Base-by-base conservation (phyloP, 2,888 invertebrate species). In the Oconnorella tubifera region DNA sequence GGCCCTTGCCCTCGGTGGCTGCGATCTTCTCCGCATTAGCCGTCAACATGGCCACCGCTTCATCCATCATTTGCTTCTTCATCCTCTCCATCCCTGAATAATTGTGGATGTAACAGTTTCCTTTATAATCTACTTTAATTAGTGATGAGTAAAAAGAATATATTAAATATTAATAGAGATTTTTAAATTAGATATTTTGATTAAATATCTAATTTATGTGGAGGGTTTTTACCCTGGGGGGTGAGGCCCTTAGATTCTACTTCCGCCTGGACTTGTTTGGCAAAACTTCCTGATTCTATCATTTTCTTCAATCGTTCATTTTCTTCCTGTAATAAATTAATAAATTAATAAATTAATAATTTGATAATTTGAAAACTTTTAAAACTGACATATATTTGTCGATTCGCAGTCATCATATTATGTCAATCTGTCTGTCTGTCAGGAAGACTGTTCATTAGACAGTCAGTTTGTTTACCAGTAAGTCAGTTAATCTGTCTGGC, bases 251-350 rank as follows among this genome's bases (percentile, higher is more conserved):
- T 62, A 2, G 62, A 56, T 2, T 55, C 56, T 31, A 19, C 40
- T 19, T 40, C 40, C 19, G 40, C 40, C 40, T 58, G 50, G 23
- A 56, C 33, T 29, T 55, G 62, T 25, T 33, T 56, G 28, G 27
- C 57, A 29, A 65, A 31, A 3, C 33, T 57, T 19, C 78, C 79
- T 29, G 72, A 71, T 6, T 77, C 75, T 74, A 81, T 76, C 3
- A 75, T 73, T 64, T 77, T 77, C 71, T 76, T 78, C 59, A 81
- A 68, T 57, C 73, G 73, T 27, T 81, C 81, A 75, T 81, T 81
- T 69, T 81, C 81, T 67, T 77, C 80, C 80, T 81, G 57, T 1
- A 56, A 59, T 27, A 14, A 31, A 25, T 25, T 19, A 40, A 40
- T 40, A 6, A 40, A 40, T 58, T 1, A 56, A 59, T 27, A 14